Conservation (phyloP, 1,140 invertebrate species). For the Zaprionus ghesquierei region DNA sequence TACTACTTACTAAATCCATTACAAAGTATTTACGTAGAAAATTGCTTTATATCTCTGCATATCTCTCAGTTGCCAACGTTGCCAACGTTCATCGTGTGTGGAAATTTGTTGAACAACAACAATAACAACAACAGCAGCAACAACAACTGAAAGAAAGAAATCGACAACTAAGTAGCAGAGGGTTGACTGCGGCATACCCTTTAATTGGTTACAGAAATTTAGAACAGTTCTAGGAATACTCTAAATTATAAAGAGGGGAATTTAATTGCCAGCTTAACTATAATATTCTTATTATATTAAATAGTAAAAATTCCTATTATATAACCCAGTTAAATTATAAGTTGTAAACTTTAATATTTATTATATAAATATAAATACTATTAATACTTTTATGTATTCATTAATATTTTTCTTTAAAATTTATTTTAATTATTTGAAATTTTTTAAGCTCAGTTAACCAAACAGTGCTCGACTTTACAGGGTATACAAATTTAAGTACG, state of each 20-base stretch:
- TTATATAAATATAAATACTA: no score
- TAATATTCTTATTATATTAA: no score
- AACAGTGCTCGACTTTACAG: background rate
- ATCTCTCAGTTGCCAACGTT: conserved; percentile 66
- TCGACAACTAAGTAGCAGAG: background rate
- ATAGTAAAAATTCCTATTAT: no score
- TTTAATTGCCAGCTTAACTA: no score
- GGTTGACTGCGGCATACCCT: background rate
- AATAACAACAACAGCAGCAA: conserved; percentile 31
- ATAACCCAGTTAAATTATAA: no score
- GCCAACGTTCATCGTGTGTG: conserved; percentile 45
- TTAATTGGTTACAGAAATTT: background rate
- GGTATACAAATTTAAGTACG: conserved; percentile 70
- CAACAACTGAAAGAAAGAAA: background rate
- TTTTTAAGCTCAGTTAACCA: background rate
- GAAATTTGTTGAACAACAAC: conserved; percentile 30
- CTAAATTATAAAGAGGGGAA: no score
- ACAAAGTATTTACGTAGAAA: conserved; percentile 81
- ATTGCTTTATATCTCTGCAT: conserved; percentile 81
- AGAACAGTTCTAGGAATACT: no score
- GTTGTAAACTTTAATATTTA: no score
- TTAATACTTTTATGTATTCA: no score
- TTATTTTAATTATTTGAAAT: no score
- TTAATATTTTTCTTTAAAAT: no score
- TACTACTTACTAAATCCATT: conserved; percentile 81